These are phyloP conservation scores for Lophius americanus DNA, from an alignment of 2,797 vertebrate genomes.

Conservation along the genomic window DNA sequence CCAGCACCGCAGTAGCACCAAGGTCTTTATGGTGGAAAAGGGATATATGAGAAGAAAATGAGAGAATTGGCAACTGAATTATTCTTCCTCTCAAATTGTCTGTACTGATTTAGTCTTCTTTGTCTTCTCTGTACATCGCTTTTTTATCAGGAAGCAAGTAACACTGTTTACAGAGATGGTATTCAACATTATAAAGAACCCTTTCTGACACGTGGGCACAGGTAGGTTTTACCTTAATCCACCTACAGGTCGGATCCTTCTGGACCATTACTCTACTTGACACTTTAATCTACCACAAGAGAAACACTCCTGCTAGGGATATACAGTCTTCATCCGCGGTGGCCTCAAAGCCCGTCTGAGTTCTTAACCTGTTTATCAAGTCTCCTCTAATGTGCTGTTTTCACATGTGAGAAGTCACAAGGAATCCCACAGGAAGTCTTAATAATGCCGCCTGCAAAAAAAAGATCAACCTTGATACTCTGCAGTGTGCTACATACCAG, in stretches of 20 bases:
- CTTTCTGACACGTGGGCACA: conserved; percentile 21
- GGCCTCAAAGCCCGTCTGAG: conserved; percentile 62
- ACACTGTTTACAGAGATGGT: background rate
- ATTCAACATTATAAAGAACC: conserved; percentile 20
- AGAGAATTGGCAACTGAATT: too few species aligned
- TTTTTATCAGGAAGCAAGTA: background rate
- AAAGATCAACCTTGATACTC: conserved; percentile 46
- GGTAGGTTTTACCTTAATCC: conserved; percentile 36
- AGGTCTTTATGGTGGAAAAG: too few species aligned
- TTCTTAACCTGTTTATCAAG: conserved; percentile 74
- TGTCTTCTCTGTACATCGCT: background rate
- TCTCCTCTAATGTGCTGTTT: conserved; percentile 66
- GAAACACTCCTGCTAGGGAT: conserved; percentile 74
- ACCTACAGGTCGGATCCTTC: conserved; percentile 51
- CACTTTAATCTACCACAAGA: conserved; percentile 73
- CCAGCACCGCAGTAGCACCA: too few species aligned
- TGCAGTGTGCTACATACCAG: conserved; percentile 49
- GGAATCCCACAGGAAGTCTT: conserved; percentile 67
- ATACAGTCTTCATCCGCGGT: conserved; percentile 56
- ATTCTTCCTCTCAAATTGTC: too few species aligned
- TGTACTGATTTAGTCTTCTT: too few species aligned
- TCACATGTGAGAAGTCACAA: conserved; percentile 62
- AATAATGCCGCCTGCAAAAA: conserved; percentile 58
- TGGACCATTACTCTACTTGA: conserved; percentile 68
- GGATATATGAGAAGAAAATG: too few species aligned